These are phyloP conservation scores for Glossophaga mutica DNA, from an alignment of 2,797 vertebrate species.

Conservation along the genomic window DNA sequence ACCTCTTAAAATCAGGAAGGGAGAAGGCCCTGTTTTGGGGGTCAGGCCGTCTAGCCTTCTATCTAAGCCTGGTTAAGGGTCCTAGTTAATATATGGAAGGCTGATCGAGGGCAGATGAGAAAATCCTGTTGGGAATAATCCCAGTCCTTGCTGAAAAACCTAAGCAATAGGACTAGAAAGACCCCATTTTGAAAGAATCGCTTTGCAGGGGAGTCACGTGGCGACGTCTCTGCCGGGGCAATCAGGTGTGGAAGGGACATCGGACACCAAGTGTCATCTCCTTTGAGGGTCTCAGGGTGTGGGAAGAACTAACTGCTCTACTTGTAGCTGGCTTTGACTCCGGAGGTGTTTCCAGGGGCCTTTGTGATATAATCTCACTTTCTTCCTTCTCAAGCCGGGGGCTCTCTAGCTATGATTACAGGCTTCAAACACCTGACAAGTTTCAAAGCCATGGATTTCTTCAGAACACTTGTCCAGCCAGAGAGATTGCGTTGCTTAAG, in stretches of 20 bases:
- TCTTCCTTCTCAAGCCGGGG: background rate
- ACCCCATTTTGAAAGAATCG: background rate
- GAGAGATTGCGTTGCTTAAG: background rate
- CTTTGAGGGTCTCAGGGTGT: background rate
- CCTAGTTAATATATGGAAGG: background rate
- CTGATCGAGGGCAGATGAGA: background rate
- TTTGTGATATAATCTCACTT: background rate
- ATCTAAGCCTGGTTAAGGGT: background rate
- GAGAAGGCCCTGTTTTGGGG: background rate
- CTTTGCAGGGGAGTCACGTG: background rate
- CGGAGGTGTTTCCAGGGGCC: background rate
- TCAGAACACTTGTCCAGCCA: background rate
- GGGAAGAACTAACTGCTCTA: background rate
- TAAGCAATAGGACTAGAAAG: background rate
- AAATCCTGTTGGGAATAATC: background rate
- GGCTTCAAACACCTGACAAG: background rate
- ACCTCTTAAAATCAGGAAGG: background rate
- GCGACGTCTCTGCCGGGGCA: background rate
- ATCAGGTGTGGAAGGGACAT: background rate
- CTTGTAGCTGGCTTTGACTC: background rate
- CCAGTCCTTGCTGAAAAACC: background rate
- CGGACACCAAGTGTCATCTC: background rate
- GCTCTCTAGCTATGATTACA: background rate
- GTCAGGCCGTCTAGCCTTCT: background rate
- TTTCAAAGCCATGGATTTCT: background rate